Percentiles rank a stretch among this genome's conserved stretches.
Evolutionary conservation across 2,888 invertebrate species (phyloP).

Genomic region (Hartigia nigra): DNA sequence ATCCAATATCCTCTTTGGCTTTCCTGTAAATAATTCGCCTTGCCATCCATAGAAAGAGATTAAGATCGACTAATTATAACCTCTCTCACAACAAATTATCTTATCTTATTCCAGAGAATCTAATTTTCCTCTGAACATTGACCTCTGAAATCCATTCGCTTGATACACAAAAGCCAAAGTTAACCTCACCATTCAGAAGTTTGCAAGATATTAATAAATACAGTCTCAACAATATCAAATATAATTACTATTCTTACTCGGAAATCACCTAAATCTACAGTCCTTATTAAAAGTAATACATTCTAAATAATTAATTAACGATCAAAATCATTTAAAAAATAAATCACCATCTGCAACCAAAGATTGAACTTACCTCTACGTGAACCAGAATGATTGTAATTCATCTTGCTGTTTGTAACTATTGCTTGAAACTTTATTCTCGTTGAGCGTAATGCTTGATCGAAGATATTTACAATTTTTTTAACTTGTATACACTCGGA

Average conservation of each 20-base stretch:
- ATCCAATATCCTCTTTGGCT: slow-evolving; percentile 59
- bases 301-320: background rate
- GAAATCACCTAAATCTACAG: background rate
- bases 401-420: slow-evolving; percentile 43
- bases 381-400: slow-evolving; percentile 58
- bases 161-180: background rate
- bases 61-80: background rate
- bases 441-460: background rate
- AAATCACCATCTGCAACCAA: slow-evolving; percentile 10
- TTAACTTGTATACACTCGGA: slow-evolving; percentile 16
- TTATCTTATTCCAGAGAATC: background rate
- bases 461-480: slow-evolving; percentile 23
- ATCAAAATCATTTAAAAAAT: background rate
- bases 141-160: background rate
- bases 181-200: background rate
- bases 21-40: slow-evolving; percentile 40
- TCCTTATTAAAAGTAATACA: background rate
- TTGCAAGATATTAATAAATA: background rate
- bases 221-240: background rate
- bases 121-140: background rate
- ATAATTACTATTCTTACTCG: background rate
- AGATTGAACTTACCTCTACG: slow-evolving; percentile 52
- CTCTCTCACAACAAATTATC: background rate
- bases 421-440: background rate
- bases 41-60: background rate